These are phyloP conservation scores for Hyles vespertilio DNA, from an alignment of 1,140 invertebrate species.

Conservation along the genomic window DNA sequence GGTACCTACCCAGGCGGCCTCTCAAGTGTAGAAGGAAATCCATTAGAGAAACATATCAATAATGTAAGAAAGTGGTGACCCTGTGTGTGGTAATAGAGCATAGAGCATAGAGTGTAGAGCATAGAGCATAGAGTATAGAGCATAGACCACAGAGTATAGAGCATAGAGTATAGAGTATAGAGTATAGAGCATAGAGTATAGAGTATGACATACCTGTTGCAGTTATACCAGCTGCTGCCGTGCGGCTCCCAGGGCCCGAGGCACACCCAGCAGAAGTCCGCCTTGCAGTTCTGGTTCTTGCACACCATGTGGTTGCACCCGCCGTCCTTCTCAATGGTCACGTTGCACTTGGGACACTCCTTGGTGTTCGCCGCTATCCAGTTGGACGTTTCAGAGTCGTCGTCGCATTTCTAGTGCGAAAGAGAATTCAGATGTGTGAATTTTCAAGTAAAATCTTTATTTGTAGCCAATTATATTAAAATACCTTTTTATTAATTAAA, in stretches of 20 bases:
- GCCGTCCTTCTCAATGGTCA: slow-evolving; percentile 98
- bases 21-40: too few relatives aligned
- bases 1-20: too few relatives aligned
- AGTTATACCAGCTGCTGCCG: slow-evolving; percentile 99
- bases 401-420: slow-evolving; percentile 90
- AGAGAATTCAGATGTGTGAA: neutral
- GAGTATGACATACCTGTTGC: slow-evolving; percentile 84
- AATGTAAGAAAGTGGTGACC: too few relatives aligned
- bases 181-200: neutral
- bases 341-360: slow-evolving; percentile 99
- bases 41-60: too few relatives aligned
- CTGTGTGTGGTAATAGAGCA: too few relatives aligned
- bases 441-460: too few relatives aligned
- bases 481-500: too few relatives aligned
- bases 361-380: slow-evolving; percentile 99
- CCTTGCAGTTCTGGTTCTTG: slow-evolving; percentile 98
- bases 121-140: too few relatives aligned
- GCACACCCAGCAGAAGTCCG: slow-evolving; percentile 99
- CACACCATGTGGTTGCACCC: slow-evolving; percentile 99
- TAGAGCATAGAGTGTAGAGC: too few relatives aligned
- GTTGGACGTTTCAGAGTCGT: slow-evolving; percentile 99
- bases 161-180: too few relatives aligned
- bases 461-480: too few relatives aligned
- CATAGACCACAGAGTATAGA: too few relatives aligned
- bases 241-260: slow-evolving; percentile 99